Base-by-base conservation (phyloP, 2,888 invertebrate genomes). In the Lypha dubia region DNA sequence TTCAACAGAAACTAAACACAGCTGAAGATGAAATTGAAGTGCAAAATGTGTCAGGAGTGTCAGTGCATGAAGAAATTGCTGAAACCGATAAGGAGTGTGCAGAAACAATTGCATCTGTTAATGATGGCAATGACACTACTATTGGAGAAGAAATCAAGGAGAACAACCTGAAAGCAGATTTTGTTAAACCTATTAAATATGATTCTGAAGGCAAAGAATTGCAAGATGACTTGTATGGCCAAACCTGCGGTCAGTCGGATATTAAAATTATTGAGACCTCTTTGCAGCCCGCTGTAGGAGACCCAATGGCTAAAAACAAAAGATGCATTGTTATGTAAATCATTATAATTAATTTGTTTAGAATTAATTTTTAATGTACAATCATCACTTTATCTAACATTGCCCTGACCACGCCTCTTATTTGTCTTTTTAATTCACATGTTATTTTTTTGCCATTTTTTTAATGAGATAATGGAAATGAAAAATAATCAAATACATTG, bases 21-120 rank as follows among this genome's bases (percentile, higher is more conserved):
- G 89, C 88, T 4, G 89, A 88, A 44, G 88, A 89, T 28, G 88
- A 89, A 13, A 87, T 75, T 1, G 89, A 90, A n/a, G 90, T 90
- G n/a, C 90, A 89, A 76, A 89, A 90, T 86, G 88, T 91, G 0
- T 91, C 91, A 0, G 90, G 90, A 17, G 87, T 89, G 38, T 88
- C 88, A 0, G 88, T 88, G 5, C 89, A 91, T 28, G 89, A 89
- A 62, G 90, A 91, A 62, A 77, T 77, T 17, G 32, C 38, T 4
- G 65, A 75, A 35, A 13, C 68, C 13, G 79, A 90, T 46, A 88
- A 89, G 32, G 88, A 90, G 51, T 9, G 38, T 20, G 20, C 22
- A 1, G 79, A 85, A 22, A 62, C 15, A 3, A 63, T 60, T 13
- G 87, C 87, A 20, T 86, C 88, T 28, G 87, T 79, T 9, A 87